Conservation (phyloP, 2,888 invertebrate genomes). For the Hypercompe scribonia region DNA sequence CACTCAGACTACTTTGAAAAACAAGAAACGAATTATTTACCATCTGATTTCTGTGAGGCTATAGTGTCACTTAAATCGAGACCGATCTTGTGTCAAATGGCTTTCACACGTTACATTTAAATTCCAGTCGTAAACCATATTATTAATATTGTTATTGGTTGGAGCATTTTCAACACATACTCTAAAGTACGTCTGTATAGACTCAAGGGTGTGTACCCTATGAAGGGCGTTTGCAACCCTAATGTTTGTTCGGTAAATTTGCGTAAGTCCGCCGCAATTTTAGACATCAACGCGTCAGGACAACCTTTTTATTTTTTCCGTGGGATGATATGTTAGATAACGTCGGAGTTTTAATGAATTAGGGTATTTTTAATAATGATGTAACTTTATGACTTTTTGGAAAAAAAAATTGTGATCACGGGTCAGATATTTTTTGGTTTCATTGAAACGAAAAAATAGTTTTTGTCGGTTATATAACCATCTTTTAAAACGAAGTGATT, state of each 20-base stretch:
- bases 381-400: neutral
- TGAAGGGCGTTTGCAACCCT: constrained; percentile 39
- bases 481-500: too few species aligned
- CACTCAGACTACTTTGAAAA: neutral
- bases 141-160: neutral
- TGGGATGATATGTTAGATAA: constrained; percentile 40
- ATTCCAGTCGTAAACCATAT: too few species aligned
- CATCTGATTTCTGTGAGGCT: too few species aligned
- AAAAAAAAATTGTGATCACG: neutral
- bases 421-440: neutral
- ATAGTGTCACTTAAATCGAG: too few species aligned
- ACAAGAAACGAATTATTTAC: too few species aligned
- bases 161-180: constrained; percentile 34
- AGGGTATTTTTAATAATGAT: constrained; percentile 26
- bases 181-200: constrained; percentile 32
- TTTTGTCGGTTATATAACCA: too few species aligned
- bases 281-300: constrained; percentile 68
- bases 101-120: neutral
- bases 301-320: constrained; percentile 38
- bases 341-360: constrained; percentile 45
- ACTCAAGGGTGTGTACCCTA: constrained; percentile 38
- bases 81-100: neutral
- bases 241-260: constrained; percentile 68
- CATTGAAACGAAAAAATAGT: too few species aligned
- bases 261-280: constrained; percentile 67